Base-by-base conservation (phyloP, 2,888 invertebrate genomes). In the Eupithecia abbreviata region DNA sequence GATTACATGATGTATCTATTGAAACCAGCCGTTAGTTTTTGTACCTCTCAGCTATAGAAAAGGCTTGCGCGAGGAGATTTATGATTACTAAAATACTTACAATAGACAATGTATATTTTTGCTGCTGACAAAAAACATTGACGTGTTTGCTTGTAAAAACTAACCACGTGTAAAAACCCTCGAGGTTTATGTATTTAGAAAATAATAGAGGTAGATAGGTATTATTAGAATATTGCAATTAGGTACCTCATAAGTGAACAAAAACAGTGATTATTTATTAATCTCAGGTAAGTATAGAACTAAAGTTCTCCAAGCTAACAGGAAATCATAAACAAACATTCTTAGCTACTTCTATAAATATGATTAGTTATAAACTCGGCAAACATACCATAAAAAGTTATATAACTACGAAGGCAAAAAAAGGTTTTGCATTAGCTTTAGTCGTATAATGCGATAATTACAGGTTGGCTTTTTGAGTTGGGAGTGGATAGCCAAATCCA, bases 231-330 rank as follows among this genome's bases (percentile, higher is more conserved):
- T 13, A 2, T n/a, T 18, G 18, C 58, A 18, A 58, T 18, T 58
- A 55, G 55, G n/a, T 55, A 51, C 12, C 3, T 62, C 6, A 6
- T 42, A 42, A 42, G 41, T 15, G 15, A 66, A 42, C 12, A 72
- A 72, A 72, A 72, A 72, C 49, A 47, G 12, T 73, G 30, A 67
- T 73, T 73, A 68, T 65, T 43, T n/a, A 73, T 43, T 18, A 43
- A 43, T 73, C 55, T 43, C 67, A 62, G 12, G 58, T 30, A 30
- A 30, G 30, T 65, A 65, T 65, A 58, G 9, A 67, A 15, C 4
- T 43, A 67, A 13, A 69, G 55, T 18, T 45, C 62, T 65, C 45
- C 30, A 30, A 72, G 43, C 1, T 18, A 68, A 18, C 18, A 73
- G 68, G 55, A 73, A 55, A 55, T 66, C 2, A 18, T 18, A 43